These are phyloP conservation scores for Arctia plantaginis DNA, from an alignment of 2,888 invertebrate genomes.

Conservation along the genomic window DNA sequence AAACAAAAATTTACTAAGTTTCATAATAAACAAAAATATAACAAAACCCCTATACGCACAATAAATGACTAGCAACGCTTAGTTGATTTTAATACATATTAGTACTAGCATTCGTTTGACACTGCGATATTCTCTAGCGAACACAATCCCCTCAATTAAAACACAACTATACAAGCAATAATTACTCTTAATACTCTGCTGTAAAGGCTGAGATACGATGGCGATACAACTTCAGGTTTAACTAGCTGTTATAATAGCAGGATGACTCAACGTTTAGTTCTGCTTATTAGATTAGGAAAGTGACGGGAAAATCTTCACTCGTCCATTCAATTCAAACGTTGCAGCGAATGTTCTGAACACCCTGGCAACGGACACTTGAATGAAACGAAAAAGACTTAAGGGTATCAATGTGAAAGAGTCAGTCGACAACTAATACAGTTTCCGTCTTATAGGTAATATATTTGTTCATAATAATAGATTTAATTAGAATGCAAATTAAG, in stretches of 20 bases:
- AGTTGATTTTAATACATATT: conserved; percentile 50
- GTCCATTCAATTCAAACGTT: conserved; percentile 43
- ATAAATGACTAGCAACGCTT: conserved; percentile 48
- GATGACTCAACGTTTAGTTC: conserved; percentile 63
- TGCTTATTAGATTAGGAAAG: conserved; percentile 69
- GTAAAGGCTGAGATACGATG: conserved; percentile 42
- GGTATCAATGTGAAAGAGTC: conserved; percentile 8
- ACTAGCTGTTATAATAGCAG: conserved; percentile 47
- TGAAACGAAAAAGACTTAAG: conserved; percentile 21
- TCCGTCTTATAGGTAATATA: background rate
- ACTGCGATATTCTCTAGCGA: conserved; percentile 46
- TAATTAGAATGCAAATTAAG: background rate
- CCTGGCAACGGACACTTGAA: conserved; percentile 25
- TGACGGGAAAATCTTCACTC: conserved; percentile 59
- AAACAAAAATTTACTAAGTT: too few relatives aligned
- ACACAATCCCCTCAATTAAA: conserved; percentile 58
- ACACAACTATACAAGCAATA: conserved; percentile 34
- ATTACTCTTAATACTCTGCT: conserved; percentile 23
- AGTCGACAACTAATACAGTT: conserved; percentile 6
- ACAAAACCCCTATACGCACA: conserved; percentile 25
- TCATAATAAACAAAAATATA: background rate
- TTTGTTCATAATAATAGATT: background rate
- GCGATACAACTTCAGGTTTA: conserved; percentile 34
- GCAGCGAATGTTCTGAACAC: conserved; percentile 27
- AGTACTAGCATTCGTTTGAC: conserved; percentile 35